Evolutionary conservation across 2,797 vertebrate genomes (phyloP).

Genomic region (Agapornis canus): DNA sequence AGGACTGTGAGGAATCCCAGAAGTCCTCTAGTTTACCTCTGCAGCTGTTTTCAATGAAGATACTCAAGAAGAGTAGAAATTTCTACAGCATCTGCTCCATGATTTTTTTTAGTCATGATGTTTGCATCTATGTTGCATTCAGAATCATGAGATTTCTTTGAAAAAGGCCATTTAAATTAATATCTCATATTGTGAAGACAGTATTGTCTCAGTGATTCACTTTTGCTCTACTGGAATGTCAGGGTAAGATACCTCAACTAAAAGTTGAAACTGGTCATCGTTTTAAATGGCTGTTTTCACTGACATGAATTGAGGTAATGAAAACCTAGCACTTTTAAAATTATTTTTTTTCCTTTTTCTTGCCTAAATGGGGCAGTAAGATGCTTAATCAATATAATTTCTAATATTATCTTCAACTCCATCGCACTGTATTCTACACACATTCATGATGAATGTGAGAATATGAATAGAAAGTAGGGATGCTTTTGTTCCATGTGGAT

Average conservation of each 20-base stretch:
- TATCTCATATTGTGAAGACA: neutral
- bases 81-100: neutral
- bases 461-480: neutral
- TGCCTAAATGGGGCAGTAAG: neutral
- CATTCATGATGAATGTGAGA: neutral
- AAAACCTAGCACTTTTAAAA: neutral
- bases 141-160: neutral
- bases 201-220: neutral
- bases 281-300: neutral
- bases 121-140: neutral
- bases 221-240: neutral
- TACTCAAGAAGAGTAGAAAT: neutral
- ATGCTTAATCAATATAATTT: neutral
- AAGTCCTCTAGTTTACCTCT: neutral
- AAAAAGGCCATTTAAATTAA: neutral
- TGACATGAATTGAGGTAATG: neutral
- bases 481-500: neutral
- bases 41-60: neutral
- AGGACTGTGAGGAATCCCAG: neutral
- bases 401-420: neutral
- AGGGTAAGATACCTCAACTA: neutral
- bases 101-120: neutral
- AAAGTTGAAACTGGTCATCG: neutral
- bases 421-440: neutral
- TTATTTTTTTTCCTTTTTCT: neutral